These are phyloP conservation scores for Siniperca scherzeri DNA, from an alignment of 2,797 vertebrate genomes.

Conservation along the genomic window DNA sequence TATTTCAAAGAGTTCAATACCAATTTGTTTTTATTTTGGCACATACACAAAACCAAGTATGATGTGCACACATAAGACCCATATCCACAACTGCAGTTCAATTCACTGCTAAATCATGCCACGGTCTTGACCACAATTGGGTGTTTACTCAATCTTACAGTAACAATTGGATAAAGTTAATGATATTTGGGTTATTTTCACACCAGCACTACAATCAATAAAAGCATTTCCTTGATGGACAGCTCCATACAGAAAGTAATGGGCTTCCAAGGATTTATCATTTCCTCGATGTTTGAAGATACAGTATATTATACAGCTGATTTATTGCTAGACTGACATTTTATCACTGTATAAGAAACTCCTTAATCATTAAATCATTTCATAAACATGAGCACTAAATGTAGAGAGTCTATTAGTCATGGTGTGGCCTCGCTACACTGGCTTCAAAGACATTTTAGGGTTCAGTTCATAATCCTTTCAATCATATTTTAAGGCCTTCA, in stretches of 20 bases:
- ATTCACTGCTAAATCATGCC: not conserved
- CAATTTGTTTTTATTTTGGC: not conserved
- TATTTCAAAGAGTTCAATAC: not conserved
- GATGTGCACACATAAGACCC: not conserved
- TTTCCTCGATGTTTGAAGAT: not conserved
- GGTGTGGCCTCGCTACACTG: not conserved
- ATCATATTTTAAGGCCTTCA: not conserved
- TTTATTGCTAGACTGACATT: not conserved
- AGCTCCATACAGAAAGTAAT: not conserved
- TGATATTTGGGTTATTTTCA: not conserved
- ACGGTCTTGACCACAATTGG: no score
- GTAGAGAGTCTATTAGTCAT: not conserved
- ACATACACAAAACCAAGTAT: not conserved
- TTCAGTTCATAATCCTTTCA: not conserved
- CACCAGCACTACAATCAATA: not conserved
- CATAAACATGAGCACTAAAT: not conserved
- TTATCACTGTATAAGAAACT: not conserved
- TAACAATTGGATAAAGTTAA: not conserved
- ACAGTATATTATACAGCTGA: not conserved
- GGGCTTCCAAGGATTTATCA: not conserved
- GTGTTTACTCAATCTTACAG: not conserved
- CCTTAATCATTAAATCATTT: not conserved
- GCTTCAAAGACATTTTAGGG: not conserved
- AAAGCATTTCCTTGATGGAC: not conserved
- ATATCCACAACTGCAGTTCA: not conserved